Percentiles rank a stretch among this genome's conserved stretches.
Evolutionary conservation across 2,113 vertebrate genomes (phyloP).

Genomic region (Sterrhoptilus dennistouni): DNA sequence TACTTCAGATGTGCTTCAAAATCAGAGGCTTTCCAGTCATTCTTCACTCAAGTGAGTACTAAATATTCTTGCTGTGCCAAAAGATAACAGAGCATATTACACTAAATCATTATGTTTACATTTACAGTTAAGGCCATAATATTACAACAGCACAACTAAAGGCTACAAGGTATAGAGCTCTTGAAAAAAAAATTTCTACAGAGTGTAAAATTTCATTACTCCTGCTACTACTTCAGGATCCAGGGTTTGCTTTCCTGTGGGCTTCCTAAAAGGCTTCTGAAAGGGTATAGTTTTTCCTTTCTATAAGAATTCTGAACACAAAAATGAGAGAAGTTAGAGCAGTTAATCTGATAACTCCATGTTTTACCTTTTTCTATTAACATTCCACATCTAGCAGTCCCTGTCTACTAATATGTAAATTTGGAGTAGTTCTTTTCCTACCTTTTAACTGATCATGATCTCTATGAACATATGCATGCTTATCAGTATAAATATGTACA

Average conservation of each 20-base stretch:
- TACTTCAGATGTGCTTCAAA: background rate
- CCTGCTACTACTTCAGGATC: background rate
- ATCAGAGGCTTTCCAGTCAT: background rate
- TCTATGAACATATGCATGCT: background rate
- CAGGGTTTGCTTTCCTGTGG: background rate
- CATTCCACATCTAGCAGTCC: background rate
- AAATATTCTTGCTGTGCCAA: background rate
- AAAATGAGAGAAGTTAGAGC: background rate
- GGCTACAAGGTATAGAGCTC: background rate
- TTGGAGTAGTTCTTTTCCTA: background rate
- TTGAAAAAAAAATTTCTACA: background rate
- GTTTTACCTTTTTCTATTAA: background rate
- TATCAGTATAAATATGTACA: constrained; percentile 39
- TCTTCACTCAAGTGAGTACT: background rate
- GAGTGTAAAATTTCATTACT: background rate
- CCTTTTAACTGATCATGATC: background rate
- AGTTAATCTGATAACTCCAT: background rate
- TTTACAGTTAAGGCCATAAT: background rate
- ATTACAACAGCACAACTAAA: background rate
- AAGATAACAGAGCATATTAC: background rate
- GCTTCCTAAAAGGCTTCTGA: background rate
- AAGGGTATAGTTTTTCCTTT: background rate
- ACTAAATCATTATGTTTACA: background rate
- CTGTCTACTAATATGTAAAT: background rate
- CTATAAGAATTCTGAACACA: background rate